These are phyloP conservation scores for Argentina silus DNA, from an alignment of 2,797 vertebrate genomes.

Conservation along the genomic window DNA sequence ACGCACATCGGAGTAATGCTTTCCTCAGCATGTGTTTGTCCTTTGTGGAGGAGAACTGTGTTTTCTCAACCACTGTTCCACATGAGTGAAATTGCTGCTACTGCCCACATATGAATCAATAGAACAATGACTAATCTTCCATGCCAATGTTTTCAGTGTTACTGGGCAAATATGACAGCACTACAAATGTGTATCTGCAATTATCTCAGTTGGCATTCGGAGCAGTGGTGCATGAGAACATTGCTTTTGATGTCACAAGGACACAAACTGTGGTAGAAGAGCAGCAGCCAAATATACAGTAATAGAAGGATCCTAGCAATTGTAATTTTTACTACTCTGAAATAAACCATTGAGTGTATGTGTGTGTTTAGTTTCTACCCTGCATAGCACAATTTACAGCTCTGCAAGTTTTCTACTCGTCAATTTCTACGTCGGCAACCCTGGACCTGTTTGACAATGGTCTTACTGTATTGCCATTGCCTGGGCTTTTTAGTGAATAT, in stretches of 20 bases:
- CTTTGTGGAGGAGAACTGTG: constrained; percentile 60
- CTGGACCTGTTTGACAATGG: not conserved
- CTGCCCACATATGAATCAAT: constrained; percentile 55
- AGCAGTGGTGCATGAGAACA: constrained; percentile 33
- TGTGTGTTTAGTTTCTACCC: constrained; percentile 57
- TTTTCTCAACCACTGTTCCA: constrained; percentile 47
- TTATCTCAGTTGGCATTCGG: constrained; percentile 50
- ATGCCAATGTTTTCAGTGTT: constrained; percentile 51
- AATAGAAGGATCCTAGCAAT: constrained; percentile 41
- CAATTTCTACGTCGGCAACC: not conserved
- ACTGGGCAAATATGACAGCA: constrained; percentile 43
- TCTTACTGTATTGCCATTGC: not conserved
- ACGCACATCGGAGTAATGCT: constrained; percentile 47
- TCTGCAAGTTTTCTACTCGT: not conserved
- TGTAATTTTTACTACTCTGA: constrained; percentile 65
- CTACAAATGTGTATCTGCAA: constrained; percentile 47
- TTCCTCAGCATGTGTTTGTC: constrained; percentile 64
- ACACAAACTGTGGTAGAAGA: constrained; percentile 24
- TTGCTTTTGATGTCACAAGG: constrained; percentile 36
- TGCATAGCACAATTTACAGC: not conserved
- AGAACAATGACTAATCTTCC: constrained; percentile 56
- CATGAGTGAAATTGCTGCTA: constrained; percentile 42
- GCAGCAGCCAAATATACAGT: constrained; percentile 26
- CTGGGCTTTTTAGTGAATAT: not conserved
- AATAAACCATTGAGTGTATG: constrained; percentile 65